Evolutionary conservation across 2,888 invertebrate species (phyloP).

Genomic region (Drosophila phalerata): DNA sequence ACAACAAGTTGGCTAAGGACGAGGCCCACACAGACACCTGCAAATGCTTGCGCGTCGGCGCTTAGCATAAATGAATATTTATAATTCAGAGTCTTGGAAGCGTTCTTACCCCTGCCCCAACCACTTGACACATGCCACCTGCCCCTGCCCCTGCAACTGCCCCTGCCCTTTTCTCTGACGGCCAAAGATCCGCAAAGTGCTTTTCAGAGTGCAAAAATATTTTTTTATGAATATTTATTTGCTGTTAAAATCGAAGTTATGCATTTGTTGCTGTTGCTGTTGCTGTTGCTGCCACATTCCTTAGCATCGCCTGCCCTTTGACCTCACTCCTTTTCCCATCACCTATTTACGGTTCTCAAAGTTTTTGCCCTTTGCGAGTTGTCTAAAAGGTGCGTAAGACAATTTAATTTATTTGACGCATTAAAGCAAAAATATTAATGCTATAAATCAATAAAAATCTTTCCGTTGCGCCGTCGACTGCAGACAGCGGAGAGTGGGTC

Average conservation of each 20-base stretch:
- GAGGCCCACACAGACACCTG: constrained; percentile 65
- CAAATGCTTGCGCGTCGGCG: constrained; percentile 61
- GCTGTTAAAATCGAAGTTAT: constrained; percentile 80
- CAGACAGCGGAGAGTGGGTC: constrained; percentile 5
- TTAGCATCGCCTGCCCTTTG: not conserved
- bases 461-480: constrained; percentile 13
- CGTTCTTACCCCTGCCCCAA: not conserved
- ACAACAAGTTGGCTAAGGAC: constrained; percentile 34
- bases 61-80: constrained; percentile 81
- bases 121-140: not conserved
- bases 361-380: constrained; percentile 58
- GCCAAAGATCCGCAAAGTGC: constrained; percentile 68
- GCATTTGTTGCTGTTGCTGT: constrained; percentile 64
- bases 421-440: constrained; percentile 79
- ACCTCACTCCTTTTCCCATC: not conserved
- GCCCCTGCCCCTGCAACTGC: no score
- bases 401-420: constrained; percentile 81
- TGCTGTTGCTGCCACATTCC: constrained; percentile 15
- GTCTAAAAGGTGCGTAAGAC: constrained; percentile 76
- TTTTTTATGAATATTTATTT: constrained; percentile 80
- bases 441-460: constrained; percentile 73
- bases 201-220: constrained; percentile 66
- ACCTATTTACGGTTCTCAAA: constrained; percentile 52
- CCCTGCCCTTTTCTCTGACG: constrained; percentile 14
- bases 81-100: constrained; percentile 70